Conservation (phyloP, 2,797 vertebrate genomes). For the Falco peregrinus region DNA sequence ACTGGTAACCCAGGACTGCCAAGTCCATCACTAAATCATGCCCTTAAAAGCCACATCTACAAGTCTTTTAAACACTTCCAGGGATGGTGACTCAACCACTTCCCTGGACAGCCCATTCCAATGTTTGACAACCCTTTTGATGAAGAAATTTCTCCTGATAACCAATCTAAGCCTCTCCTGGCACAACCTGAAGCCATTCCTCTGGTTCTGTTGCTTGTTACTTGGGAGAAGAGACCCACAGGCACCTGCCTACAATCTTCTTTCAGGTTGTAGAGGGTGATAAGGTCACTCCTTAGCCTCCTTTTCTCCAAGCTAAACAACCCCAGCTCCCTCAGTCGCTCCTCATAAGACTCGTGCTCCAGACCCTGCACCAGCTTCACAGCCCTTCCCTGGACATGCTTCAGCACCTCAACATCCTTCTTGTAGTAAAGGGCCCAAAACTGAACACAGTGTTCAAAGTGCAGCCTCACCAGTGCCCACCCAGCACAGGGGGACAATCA, state of each 20-base stretch:
- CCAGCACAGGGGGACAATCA: background rate
- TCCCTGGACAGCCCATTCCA: background rate
- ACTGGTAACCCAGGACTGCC: background rate
- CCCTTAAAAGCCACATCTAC: background rate
- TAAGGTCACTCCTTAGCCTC: no score
- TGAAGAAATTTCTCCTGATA: background rate
- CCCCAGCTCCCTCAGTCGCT: background rate
- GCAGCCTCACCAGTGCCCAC: background rate
- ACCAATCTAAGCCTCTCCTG: background rate
- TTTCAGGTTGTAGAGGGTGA: no score
- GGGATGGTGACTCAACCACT: background rate
- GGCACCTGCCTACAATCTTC: no score
- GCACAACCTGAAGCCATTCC: background rate
- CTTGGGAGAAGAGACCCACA: no score
- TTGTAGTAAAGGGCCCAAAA: background rate
- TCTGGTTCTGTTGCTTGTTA: no score
- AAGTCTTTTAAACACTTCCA: background rate
- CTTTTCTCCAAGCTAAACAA: background rate
- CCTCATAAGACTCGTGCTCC: background rate
- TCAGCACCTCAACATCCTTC: background rate
- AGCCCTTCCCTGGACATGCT: background rate
- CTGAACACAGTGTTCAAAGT: rapidly evolving
- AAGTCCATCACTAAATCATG: background rate
- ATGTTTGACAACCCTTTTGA: background rate
- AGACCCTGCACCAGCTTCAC: background rate